These are phyloP conservation scores for Benitochromis conjunctus DNA, from an alignment of 2,113 vertebrate species.

Conservation along the genomic window DNA sequence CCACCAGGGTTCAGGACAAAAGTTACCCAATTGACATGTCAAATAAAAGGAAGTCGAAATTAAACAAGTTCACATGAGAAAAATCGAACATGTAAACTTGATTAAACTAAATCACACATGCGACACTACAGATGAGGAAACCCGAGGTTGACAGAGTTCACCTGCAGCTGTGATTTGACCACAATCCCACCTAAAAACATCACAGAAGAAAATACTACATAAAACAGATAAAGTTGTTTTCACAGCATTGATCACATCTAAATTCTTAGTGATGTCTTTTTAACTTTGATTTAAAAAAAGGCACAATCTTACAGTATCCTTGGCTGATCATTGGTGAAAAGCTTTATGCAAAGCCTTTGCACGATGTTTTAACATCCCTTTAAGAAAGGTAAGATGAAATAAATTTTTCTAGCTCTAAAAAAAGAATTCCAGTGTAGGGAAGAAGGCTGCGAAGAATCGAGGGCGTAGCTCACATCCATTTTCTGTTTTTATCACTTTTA, in stretches of 20 bases:
- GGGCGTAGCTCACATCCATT: not conserved
- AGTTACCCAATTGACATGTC: not conserved
- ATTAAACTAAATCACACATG: not conserved
- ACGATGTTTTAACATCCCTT: not conserved
- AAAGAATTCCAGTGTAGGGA: not conserved
- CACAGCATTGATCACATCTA: not conserved
- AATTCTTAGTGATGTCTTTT: not conserved
- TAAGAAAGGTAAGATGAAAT: accelerated
- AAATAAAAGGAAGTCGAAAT: not conserved
- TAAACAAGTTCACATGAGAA: not conserved
- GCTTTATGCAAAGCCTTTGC: not conserved
- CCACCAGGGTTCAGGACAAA: not conserved
- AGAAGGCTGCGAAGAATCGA: not conserved
- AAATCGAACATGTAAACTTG: not conserved
- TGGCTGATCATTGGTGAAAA: not conserved
- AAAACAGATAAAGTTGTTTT: not conserved
- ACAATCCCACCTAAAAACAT: not conserved
- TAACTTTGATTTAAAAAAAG: not conserved
- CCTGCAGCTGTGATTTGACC: not conserved
- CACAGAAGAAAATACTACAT: not conserved
- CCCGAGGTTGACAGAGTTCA: not conserved
- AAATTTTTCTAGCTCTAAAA: accelerated
- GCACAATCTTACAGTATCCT: not conserved
- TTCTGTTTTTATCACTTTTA: not conserved
- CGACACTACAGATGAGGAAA: not conserved